phyloP scores from a whole-genome alignment of 2,888 invertebrate species.

The Troglohyphantes excavatus region DNA sequence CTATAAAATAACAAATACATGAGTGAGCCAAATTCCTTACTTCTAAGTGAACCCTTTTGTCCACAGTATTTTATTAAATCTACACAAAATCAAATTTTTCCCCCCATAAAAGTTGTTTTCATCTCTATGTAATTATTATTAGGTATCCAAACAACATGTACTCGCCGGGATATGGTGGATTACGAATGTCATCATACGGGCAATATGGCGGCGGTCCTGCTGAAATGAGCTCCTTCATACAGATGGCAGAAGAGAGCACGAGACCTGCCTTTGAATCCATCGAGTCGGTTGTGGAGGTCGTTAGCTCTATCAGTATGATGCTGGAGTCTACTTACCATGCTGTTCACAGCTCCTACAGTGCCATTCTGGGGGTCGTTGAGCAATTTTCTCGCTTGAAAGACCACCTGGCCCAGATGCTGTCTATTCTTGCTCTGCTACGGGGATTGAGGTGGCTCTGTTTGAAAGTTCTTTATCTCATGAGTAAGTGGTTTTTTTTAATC shows the following conservation, averaged over 20 bases:
- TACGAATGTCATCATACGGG: constrained; percentile 29
- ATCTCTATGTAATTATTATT: no score
- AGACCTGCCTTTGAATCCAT: constrained; percentile 97
- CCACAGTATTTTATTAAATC: no score
- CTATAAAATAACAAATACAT: no score
- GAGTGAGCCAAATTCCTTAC: no score
- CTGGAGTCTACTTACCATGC: constrained; percentile 98
- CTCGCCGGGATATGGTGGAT: constrained; percentile 31
- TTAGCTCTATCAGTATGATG: constrained; percentile 97
- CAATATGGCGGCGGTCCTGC: constrained; percentile 36
- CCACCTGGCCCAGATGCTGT: constrained; percentile 93
- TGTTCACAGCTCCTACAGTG: constrained; percentile 96
- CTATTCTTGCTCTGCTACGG: constrained; percentile 91
- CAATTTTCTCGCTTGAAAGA: constrained; percentile 93
- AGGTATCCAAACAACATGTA: constrained; percentile 13
- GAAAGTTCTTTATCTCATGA: constrained; percentile 85
- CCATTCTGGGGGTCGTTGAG: constrained; percentile 97
- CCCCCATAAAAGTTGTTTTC: no score
- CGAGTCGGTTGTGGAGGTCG: constrained; percentile 94
- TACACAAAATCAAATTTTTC: no score
- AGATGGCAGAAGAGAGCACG: constrained; percentile 94
- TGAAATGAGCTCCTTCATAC: constrained; percentile 86
- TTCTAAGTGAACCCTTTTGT: no score
- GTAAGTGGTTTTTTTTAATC: constrained; percentile 50
- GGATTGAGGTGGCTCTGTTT: constrained; percentile 91